Base-by-base conservation (phyloP, 1,140 invertebrate species). In the Danaus plexippus region DNA sequence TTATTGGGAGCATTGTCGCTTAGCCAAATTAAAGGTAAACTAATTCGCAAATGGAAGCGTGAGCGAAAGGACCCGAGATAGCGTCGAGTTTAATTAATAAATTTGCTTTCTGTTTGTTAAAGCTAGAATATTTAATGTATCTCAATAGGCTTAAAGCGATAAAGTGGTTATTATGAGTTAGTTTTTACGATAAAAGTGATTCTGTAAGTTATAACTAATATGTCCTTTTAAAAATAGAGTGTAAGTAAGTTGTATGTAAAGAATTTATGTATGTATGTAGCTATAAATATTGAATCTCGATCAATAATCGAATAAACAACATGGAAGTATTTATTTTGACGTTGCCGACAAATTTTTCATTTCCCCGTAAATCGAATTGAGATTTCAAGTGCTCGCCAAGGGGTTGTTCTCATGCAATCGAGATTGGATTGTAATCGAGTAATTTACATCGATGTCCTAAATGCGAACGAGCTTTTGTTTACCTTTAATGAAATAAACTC, bases 1-100 rank as follows among this genome's bases (percentile, higher is more conserved):
- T 64, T 63, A 71, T 66, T 51, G 50, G 46, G 62, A 52, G 47
- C 62, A 72, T 70, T 77, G 72, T 74, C 59, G 73, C 69, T 77
- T 73, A 73, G 61, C 67, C 65, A 74, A 80, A 80, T 78, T 73
- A 78, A 80, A 80, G 75, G 73, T 77, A 77, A 78, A 77, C 75
- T 77, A 77, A 77, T 77, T 75, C 67, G 22, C 58, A 72, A 80
- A 76, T 73, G 73, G 69, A 63, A 57, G 63, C 58, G 47, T 52
- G 47, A 61, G 52, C 57, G 66, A 59, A 60, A 60, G 47, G 55
- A 47, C 51, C 47, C 50, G 59, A 59, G 63, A 58, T 57, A 53
- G 54, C 59, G 57, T 57, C 56, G 51, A 45, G 46, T 61, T 71
- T 66, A 65, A 61, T 64, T 61, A 59, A 70, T 65, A 68, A 66